Conservation (phyloP, 2,888 invertebrate species). For the Sussaba pulchella region DNA sequence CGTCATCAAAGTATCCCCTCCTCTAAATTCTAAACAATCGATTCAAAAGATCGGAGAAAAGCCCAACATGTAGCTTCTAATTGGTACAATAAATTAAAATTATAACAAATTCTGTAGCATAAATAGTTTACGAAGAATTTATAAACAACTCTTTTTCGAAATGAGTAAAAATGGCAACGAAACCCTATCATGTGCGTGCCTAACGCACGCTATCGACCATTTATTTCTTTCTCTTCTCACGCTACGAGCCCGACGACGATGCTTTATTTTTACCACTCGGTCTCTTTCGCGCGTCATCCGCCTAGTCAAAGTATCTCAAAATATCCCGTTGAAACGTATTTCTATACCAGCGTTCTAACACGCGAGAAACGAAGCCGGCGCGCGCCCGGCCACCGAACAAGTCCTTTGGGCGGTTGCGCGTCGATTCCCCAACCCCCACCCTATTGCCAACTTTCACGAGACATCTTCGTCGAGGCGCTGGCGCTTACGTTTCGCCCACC, state of each 20-base stretch:
- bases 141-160: too few relatives aligned
- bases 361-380: neutral
- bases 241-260: neutral
- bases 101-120: too few relatives aligned
- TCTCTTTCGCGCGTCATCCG: slow-evolving; percentile 30
- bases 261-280: slow-evolving; percentile 9
- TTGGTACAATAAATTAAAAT: too few relatives aligned
- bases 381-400: slow-evolving; percentile 44
- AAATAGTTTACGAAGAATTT: too few relatives aligned
- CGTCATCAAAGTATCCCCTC: too few relatives aligned
- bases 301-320: slow-evolving; percentile 50
- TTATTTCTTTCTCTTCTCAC: neutral
- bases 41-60: too few relatives aligned
- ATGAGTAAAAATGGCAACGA: too few relatives aligned
- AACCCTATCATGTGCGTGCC: too few relatives aligned
- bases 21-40: too few relatives aligned
- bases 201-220: too few relatives aligned
- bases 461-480: neutral
- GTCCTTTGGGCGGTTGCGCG: slow-evolving; percentile 17
- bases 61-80: too few relatives aligned
- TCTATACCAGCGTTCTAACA: slow-evolving; percentile 36
- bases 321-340: slow-evolving; percentile 62
- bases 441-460: neutral
- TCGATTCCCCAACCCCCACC: neutral
- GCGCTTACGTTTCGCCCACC: too few relatives aligned